Percentiles rank a stretch among this genome's conserved stretches.
These are phyloP conservation scores for Lepilemur septentrionalis DNA, from an alignment of 2,797 vertebrate species.

Conservation along the genomic window DNA sequence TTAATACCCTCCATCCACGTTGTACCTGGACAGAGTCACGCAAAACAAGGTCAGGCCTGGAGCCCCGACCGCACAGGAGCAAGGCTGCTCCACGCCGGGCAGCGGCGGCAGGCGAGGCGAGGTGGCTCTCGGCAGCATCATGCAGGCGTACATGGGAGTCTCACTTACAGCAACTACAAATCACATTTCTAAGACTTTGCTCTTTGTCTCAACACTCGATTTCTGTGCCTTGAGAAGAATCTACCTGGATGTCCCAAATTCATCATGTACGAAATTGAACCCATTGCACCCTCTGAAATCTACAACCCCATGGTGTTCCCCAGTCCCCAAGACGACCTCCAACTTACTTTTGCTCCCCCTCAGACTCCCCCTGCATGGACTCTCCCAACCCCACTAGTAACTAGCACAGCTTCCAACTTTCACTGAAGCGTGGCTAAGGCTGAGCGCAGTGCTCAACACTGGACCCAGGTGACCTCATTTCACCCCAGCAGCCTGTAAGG, in stretches of 20 bases:
- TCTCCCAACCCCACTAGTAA: neutral
- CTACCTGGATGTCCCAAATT: neutral
- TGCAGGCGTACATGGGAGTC: neutral
- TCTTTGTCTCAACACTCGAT: neutral
- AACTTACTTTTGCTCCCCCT: neutral
- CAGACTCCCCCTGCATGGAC: neutral
- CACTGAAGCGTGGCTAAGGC: neutral
- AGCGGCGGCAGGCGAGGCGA: neutral
- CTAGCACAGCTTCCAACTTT: neutral
- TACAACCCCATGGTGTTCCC: neutral
- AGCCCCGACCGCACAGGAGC: neutral
- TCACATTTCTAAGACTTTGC: neutral
- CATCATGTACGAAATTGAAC: neutral
- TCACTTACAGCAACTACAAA: neutral
- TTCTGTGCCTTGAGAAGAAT: neutral
- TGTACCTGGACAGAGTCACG: neutral
- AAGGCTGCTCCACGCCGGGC: neutral
- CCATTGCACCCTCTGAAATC: neutral
- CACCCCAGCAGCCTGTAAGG: neutral
- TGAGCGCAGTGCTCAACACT: neutral
- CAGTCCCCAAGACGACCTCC: neutral
- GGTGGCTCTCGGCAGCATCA: neutral
- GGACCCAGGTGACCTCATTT: neutral
- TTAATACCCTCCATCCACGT: neutral
- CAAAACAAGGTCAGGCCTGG: neutral